Evolutionary conservation across 92 coral and sea anemone genomes (phyloP).

Genomic region (Bergia sp.): DNA sequence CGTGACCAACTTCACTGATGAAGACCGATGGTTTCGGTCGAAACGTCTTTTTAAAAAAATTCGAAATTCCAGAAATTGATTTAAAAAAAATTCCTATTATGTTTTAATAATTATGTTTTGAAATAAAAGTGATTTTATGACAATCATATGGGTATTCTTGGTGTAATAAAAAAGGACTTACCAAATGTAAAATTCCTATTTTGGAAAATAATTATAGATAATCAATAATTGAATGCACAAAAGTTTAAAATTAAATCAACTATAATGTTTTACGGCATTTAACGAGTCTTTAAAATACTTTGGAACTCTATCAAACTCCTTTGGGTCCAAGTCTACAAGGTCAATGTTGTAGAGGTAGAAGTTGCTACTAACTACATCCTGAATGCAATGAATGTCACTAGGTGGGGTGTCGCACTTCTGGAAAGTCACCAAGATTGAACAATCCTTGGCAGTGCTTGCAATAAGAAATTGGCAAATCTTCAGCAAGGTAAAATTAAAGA

Average conservation of each 20-base stretch:
- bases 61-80: too few species aligned
- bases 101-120: too few species aligned
- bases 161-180: too few species aligned
- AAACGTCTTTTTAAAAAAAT: too few species aligned
- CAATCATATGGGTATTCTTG: too few species aligned
- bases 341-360: slow-evolving; percentile 68
- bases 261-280: slow-evolving; percentile 65
- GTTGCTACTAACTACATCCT: slow-evolving; percentile 43
- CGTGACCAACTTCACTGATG: too few species aligned
- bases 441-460: slow-evolving; percentile 93
- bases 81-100: too few species aligned
- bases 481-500: slow-evolving; percentile 49
- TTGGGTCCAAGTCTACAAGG: slow-evolving; percentile 91
- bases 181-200: too few species aligned
- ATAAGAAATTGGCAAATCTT: slow-evolving; percentile 74
- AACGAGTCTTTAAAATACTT: slow-evolving; percentile 78
- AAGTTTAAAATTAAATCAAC: background rate
- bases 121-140: too few species aligned
- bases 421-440: slow-evolving; percentile 89
- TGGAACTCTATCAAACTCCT: slow-evolving; percentile 77
- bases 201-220: too few species aligned
- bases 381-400: slow-evolving; percentile 21
- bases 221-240: background rate
- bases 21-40: too few species aligned
- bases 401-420: slow-evolving; percentile 49